Evolutionary conservation across 2,797 vertebrate genomes (phyloP), one percentile per base, ranked within the genome.

Genomic region (Leptoclinus maculatus): DNA sequence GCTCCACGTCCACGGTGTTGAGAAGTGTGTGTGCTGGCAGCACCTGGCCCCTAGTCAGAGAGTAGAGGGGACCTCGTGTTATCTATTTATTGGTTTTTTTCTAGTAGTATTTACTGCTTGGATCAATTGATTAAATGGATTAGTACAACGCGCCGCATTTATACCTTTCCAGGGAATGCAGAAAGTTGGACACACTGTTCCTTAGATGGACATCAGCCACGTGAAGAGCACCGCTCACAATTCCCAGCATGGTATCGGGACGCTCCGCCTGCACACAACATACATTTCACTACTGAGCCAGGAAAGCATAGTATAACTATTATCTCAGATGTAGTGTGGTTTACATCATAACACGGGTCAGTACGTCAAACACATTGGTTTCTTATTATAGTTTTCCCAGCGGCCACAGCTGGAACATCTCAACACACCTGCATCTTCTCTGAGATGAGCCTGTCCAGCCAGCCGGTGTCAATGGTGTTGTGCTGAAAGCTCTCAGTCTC

Each of bases 401-500:
- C 54, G 21, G 21, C 23, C 7, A 27, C 29, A 62, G 25, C 45
- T 60, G 23, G 1, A 39, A 43, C 23, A 80, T 34, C 12, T 59
- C 32, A 45, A 29, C 74, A 21, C 87, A 99, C 98, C 98, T 99
- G 98, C 89, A 99, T 98, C 96, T 99, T 99, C 93, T 99, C 98
- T 0, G 98, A 95, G 80, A 99, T 99, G 2, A 99, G 96, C 68
- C 97, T 94, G 86, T 99, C 98, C 91, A 99, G 85, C 98, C 98
- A 99, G 91, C 98, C 98, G 0, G 98, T 99, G 90, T 99, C 97
- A 0, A 99, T 99, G 92, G 89, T 95, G 91, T 99, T 99, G 69
- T 97, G 95, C 89, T 99, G 98, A 93, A 99, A 99, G 92, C 96
- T 98, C 91, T 99, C 97, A 0, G 98, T 99, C 91, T 99, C 98